These are phyloP conservation scores for Sander lucioperca DNA, from an alignment of 2,113 vertebrate genomes.

Conservation along the genomic window DNA sequence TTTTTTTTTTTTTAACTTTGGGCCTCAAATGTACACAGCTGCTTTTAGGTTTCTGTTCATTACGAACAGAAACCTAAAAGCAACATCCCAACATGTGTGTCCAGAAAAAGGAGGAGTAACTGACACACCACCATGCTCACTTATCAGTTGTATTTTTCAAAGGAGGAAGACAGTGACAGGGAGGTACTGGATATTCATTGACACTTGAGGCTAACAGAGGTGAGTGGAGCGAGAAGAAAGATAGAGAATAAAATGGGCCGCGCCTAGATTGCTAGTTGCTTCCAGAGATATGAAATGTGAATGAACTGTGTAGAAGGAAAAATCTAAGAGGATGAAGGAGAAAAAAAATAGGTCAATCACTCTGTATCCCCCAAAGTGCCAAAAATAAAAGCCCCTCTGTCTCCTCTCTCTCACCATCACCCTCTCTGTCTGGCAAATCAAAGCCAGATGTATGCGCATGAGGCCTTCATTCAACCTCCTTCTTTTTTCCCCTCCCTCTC, in stretches of 20 bases:
- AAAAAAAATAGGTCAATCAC: slow-evolving; percentile 54
- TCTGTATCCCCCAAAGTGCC: slow-evolving; percentile 44
- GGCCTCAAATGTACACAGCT: neutral
- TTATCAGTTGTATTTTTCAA: neutral
- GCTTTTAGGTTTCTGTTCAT: too few species aligned
- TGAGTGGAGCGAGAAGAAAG: too few species aligned
- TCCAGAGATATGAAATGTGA: slow-evolving; percentile 2
- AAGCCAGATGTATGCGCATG: slow-evolving; percentile 78
- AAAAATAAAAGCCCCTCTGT: slow-evolving; percentile 66
- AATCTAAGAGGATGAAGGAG: slow-evolving; percentile 2
- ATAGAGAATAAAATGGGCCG: rapidly evolving
- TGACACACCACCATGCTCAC: neutral
- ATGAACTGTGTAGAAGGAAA: neutral
- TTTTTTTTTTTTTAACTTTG: neutral
- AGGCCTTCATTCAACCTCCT: slow-evolving; percentile 47
- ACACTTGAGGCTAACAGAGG: too few species aligned
- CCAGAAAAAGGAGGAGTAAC: neutral
- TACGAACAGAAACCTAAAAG: neutral
- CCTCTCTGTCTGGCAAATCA: slow-evolving; percentile 70
- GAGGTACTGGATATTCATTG: neutral
- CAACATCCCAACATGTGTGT: neutral
- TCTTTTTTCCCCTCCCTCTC: neutral
- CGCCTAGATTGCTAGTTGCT: neutral
- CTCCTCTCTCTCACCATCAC: slow-evolving; percentile 54
- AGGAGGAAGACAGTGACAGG: neutral